These are phyloP conservation scores for Mormyrus proboscirostris DNA, from an alignment of 2,797 vertebrate species.

Conservation along the genomic window DNA sequence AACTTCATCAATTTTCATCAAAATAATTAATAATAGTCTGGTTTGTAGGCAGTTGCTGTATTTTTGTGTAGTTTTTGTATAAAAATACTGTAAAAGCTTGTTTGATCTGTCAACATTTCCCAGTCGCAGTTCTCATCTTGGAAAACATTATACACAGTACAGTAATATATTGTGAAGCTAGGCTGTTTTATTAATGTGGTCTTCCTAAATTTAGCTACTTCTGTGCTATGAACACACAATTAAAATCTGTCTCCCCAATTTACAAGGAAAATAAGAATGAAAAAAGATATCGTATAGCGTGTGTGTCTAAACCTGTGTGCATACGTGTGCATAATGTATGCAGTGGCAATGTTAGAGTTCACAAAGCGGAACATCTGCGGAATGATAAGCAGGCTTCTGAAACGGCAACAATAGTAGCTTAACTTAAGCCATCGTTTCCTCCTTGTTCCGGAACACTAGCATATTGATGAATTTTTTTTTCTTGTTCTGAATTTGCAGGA, in stretches of 20 bases:
- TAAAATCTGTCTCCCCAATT: constrained; percentile 30
- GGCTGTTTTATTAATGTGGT: constrained; percentile 21
- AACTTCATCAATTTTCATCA: neutral
- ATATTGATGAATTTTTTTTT: constrained; percentile 9
- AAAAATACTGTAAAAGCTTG: neutral
- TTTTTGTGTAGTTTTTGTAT: neutral
- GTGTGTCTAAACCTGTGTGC: constrained; percentile 16
- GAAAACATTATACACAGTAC: constrained; percentile 25
- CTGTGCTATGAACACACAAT: constrained; percentile 32
- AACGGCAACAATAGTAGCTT: neutral
- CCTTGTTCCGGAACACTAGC: neutral
- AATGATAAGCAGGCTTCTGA: neutral
- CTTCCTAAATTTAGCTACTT: constrained; percentile 20
- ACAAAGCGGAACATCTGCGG: neutral
- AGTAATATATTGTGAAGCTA: constrained; percentile 29
- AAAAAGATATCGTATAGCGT: constrained; percentile 31
- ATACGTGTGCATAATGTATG: constrained; percentile 9
- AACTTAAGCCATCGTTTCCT: neutral
- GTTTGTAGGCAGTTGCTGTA: neutral
- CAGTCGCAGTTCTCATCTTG: constrained; percentile 7
- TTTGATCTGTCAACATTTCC: neutral
- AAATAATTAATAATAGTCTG: neutral
- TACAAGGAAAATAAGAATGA: constrained; percentile 30
- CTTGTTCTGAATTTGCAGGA: constrained; percentile 50
- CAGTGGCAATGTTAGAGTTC: neutral